Base-by-base conservation (phyloP, 1,140 invertebrate genomes). In the Macrobrachium nipponense region DNA sequence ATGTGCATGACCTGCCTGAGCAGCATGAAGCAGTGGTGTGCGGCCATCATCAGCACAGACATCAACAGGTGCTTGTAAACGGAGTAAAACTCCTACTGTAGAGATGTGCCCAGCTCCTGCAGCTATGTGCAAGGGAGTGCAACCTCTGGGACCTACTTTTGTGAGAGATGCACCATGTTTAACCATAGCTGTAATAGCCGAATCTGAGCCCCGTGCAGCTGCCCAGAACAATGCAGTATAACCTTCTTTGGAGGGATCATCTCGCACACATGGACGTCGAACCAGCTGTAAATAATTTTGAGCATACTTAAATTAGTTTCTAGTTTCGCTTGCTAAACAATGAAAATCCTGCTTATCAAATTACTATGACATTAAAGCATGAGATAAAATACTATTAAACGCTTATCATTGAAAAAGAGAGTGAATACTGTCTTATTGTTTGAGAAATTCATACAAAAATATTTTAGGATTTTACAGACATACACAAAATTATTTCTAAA, bases 51-150 rank as follows among this genome's bases (percentile, higher is more conserved):
- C 64, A 17, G 68, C 84, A 80, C 84, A 86, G 8, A 66, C 68
- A 70, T 86, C 77, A 62, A 62, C 36, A 15, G 84, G 84, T 51
- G 84, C 84, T 20, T 61, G 64, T 23, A 86, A 78, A 12, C 59
- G 64, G 10, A 86, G 59, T 5, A 86, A 68, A 8, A 86, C 77
- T 51, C 76, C 43, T 43, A 86, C 77, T 20, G 84, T 86, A 60
- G 84, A 79, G 18, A 80, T 68, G 18, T 86, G 84, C n/a, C 84
- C 84, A 6, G 84, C 64, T 27, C 77, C 84, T 75, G 77, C 84
- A 27, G 84, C 84, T 73, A 86, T 86, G n/a, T 86, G 84, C n/a
- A 86, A 36, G 11, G 84, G 77, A 72, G 84, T 86, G 77, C 84
- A 86, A 27, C 84, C 84, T 51, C 84, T 61, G 10, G 84, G 84